These are phyloP conservation scores for Alouatta palliata DNA, from an alignment of 2,113 vertebrate genomes.

Conservation along the genomic window DNA sequence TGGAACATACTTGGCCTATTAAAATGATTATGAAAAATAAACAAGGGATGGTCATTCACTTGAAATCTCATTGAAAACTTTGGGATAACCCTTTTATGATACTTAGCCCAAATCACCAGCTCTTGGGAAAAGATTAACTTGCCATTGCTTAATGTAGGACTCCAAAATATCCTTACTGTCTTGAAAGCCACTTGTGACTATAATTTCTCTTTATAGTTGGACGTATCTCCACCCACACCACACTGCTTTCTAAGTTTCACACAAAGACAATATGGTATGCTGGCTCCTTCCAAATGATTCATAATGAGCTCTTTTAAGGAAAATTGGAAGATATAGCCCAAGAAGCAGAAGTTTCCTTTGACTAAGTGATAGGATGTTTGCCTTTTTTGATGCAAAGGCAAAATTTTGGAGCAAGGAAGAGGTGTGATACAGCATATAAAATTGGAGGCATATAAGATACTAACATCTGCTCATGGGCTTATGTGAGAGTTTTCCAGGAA, in stretches of 20 bases:
- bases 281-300: constrained; percentile 35
- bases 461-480: constrained; percentile 8
- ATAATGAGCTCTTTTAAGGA: neutral
- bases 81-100: constrained; percentile 24
- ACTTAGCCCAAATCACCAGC: constrained; percentile 20
- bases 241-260: constrained; percentile 46
- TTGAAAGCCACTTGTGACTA: constrained; percentile 19
- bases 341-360: constrained; percentile 38
- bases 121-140: constrained; percentile 38
- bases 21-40: constrained; percentile 39
- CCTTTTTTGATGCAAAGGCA: constrained; percentile 10
- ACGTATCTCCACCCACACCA: neutral
- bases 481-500: neutral
- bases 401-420: constrained; percentile 37
- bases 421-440: neutral
- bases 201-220: neutral
- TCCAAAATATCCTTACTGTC: constrained; percentile 15
- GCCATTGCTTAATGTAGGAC: constrained; percentile 9
- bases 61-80: constrained; percentile 54
- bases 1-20: constrained; percentile 20
- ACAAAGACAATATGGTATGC: neutral
- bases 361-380: constrained; percentile 37
- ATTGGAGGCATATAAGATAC: neutral
- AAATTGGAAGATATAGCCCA: neutral
- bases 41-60: constrained; percentile 20